These are phyloP conservation scores for Heteromyza rotundicornis DNA, from an alignment of 2,888 invertebrate species.

Conservation along the genomic window DNA sequence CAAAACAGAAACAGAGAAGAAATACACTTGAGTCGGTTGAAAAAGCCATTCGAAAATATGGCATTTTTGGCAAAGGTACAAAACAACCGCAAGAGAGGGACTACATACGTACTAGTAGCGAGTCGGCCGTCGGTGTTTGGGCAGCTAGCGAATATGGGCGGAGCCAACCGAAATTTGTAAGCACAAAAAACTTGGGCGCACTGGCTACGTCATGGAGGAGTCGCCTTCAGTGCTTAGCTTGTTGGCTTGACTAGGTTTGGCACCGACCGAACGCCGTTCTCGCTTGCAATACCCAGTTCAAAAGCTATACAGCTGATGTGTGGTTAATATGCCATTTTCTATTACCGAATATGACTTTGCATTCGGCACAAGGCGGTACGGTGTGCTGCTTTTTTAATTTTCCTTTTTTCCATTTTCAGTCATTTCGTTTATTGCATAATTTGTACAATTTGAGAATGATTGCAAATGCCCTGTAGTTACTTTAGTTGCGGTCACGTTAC, in stretches of 20 bases:
- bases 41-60: conserved; percentile 56
- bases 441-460: too few species aligned
- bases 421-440: too few species aligned
- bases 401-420: too few species aligned
- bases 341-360: conserved; percentile 8
- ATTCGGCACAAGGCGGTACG: too few species aligned
- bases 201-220: conserved; percentile 3
- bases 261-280: too few species aligned
- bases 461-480: too few species aligned
- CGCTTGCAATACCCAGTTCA: too few species aligned
- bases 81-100: conserved; percentile 24
- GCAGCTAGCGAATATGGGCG: conserved; percentile 44
- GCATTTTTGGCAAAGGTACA: conserved; percentile 57
- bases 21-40: conserved; percentile 34
- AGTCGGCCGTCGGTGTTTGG: background rate
- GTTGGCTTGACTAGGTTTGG: too few species aligned
- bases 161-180: conserved; percentile 53
- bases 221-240: background rate
- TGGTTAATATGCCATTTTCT: conserved; percentile 17
- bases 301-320: background rate
- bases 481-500: too few species aligned
- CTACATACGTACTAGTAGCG: background rate
- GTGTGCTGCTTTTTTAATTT: too few species aligned
- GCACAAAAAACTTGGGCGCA: conserved; percentile 7
- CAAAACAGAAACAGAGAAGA: conserved; percentile 31